These are phyloP conservation scores for Priocnemis perturbator DNA, from an alignment of 2,888 invertebrate genomes.

Conservation along the genomic window DNA sequence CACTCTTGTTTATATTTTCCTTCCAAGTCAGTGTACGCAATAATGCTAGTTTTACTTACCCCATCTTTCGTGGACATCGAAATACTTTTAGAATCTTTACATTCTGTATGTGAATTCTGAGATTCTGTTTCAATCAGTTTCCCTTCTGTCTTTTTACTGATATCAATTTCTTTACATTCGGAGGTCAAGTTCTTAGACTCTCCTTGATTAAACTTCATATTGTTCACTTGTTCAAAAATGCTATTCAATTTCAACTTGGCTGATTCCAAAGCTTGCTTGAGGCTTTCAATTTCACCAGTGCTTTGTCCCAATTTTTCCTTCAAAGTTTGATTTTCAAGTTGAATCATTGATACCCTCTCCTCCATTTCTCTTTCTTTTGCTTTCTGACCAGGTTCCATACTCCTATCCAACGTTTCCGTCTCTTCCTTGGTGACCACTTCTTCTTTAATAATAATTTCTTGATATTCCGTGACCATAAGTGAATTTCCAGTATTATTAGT, in stretches of 20 bases:
- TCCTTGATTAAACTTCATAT: not conserved
- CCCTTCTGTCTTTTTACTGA: not conserved
- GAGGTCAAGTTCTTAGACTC: no score
- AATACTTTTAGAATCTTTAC: no score
- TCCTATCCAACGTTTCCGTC: slow-evolving; percentile 6
- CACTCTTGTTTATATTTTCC: slow-evolving; percentile 30
- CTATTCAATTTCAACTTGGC: slow-evolving; percentile 50
- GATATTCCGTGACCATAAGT: not conserved
- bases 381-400: slow-evolving; percentile 3
- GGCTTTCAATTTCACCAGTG: slow-evolving; percentile 39
- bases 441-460: slow-evolving; percentile 18
- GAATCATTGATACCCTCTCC: slow-evolving; percentile 23
- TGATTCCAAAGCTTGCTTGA: slow-evolving; percentile 45
- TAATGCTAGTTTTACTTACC: no score
- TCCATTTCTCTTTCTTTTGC: slow-evolving; percentile 20
- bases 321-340: slow-evolving; percentile 50
- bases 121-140: not conserved
- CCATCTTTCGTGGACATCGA: no score
- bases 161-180: no score
- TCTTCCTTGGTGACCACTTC: not conserved
- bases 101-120: no score
- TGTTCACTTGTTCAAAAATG: slow-evolving; percentile 42
- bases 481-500: not conserved
- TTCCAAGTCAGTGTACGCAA: no score
- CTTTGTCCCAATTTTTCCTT: slow-evolving; percentile 47